A percentile compares a stretch with the other conserved stretches of the same genome.
phyloP scores from a whole-genome alignment of 2,113 vertebrate genomes.

The Colistium nudipinnis region DNA sequence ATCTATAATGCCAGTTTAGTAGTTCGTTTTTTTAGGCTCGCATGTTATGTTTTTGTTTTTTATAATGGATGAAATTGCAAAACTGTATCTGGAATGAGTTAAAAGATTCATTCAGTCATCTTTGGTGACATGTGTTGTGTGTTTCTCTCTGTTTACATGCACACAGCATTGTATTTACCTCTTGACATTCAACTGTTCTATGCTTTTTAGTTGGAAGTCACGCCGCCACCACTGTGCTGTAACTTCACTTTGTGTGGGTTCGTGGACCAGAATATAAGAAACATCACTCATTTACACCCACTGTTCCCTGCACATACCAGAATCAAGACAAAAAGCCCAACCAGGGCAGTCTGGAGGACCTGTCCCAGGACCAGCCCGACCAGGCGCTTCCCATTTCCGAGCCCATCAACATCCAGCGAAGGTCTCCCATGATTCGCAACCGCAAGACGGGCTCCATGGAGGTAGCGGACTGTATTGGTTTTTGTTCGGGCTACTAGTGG shows the following conservation, averaged over 20 bases:
- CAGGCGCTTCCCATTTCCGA: conserved; percentile 78
- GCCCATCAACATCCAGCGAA: conserved; percentile 82
- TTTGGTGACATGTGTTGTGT: background rate
- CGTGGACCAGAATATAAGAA: background rate
- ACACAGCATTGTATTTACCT: background rate
- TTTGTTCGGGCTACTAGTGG: background rate
- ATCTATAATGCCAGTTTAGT: too few species aligned
- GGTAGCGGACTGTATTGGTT: conserved; percentile 74
- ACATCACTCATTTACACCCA: background rate
- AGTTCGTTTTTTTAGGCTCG: too few species aligned
- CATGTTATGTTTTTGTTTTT: too few species aligned
- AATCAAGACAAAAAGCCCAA: conserved; percentile 90
- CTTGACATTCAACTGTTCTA: background rate
- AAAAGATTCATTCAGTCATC: background rate
- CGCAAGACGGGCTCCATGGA: conserved; percentile 96
- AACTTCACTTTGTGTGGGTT: background rate
- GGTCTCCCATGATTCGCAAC: conserved; percentile 88
- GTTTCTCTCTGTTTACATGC: background rate
- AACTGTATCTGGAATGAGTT: background rate
- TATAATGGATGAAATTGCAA: background rate
- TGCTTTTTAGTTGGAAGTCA: background rate
- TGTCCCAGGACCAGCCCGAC: conserved; percentile 87
- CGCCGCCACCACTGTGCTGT: background rate
- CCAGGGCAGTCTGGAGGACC: conserved; percentile 90
- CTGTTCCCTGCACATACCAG: conserved; percentile 70